Base-by-base conservation (phyloP, 2,113 vertebrate species). In the Potamarius usumacintae region DNA sequence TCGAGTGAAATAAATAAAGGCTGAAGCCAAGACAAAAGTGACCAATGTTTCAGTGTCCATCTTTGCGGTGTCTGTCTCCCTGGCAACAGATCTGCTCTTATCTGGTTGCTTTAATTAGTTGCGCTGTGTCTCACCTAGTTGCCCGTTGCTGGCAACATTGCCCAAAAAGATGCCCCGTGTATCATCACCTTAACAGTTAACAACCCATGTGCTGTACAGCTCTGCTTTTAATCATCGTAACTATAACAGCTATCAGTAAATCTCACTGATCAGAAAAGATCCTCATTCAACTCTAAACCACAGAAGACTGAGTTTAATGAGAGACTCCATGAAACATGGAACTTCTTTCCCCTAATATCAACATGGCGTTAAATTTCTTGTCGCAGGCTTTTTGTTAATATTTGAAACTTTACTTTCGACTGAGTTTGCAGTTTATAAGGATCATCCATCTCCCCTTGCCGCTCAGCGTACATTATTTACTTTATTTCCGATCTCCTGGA, bases 401-500 rank as follows among this genome's bases (percentile, higher is more conserved):
- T 53, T 15, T 60, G 0, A 42, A 60, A 42, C 55, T 81, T 27
- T 53, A 20, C 55, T 62, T 80, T 60, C 0, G 55, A 20, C 78
- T 57, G 8, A 58, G 78, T 81, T 81, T 42, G 79, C 57, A 78
- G 8, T 81, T 81, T 34, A 60, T 81, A 12, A 20, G 15, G 34
- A 20, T 22, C 55, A 2, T 60, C 20, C 30, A 42, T 81, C 30
- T 60, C 18, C 8, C 30, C 60, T 30, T 5, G 27, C 57, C 1
- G 27, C 78, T 2, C 55, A 0, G 55, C 7, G 3, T 60, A 20
- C 34, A 58, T 80, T 80, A 80, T 80, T 80, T n/a, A 57, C 25
- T 80, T 80, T 58, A 53, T 69, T 79, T 88, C 82, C 10, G 15
- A 72, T 80, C 57, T 81, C n/a, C 58, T 63, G 79, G 83, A 79